Conservation (phyloP, 2,888 invertebrate species). For the Orthonevra nobilis region DNA sequence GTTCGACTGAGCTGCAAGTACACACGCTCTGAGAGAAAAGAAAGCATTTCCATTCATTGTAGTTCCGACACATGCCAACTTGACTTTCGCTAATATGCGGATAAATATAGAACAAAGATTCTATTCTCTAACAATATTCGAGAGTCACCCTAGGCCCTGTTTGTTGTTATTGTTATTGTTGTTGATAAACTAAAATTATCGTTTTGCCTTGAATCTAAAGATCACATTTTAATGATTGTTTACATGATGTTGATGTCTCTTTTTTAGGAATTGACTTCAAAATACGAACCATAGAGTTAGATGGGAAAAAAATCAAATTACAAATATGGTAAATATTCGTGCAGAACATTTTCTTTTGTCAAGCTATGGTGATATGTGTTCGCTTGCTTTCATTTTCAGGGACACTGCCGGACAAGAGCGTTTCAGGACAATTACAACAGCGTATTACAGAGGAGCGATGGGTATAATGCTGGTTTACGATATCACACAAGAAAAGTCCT, state of each 20-base stretch:
- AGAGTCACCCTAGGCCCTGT: neutral
- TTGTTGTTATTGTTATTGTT: slow-evolving; percentile 8
- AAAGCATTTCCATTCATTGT: slow-evolving; percentile 26
- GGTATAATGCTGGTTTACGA: slow-evolving; percentile 99
- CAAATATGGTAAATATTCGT: slow-evolving; percentile 94
- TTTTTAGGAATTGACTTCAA: slow-evolving; percentile 97
- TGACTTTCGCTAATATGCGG: slow-evolving; percentile 45
- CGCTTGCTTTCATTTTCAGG: slow-evolving; percentile 84
- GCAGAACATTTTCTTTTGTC: too few relatives aligned
- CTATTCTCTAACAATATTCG: slow-evolving; percentile 38
- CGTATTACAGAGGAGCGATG: slow-evolving; percentile 99
- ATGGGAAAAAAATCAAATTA: slow-evolving; percentile 98
- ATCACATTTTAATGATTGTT: slow-evolving; percentile 42
- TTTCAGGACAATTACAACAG: slow-evolving; percentile 99
- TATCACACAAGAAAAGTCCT: slow-evolving; percentile 99
- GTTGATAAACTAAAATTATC: slow-evolving; percentile 40
- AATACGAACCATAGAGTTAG: slow-evolving; percentile 98
- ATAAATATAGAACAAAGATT: slow-evolving; percentile 62
- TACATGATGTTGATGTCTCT: slow-evolving; percentile 60
- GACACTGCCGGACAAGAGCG: slow-evolving; percentile 99
- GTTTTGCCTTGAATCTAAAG: slow-evolving; percentile 42
- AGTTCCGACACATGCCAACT: slow-evolving; percentile 43
- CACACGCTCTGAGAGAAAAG: slow-evolving; percentile 6
- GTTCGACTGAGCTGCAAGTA: slow-evolving; percentile 31
- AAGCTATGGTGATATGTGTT: neutral